Percentiles rank a stretch among this genome's conserved stretches.
Evolutionary conservation across 2,113 vertebrate species (phyloP).

Genomic region (Dolichallabes microphthalmus): DNA sequence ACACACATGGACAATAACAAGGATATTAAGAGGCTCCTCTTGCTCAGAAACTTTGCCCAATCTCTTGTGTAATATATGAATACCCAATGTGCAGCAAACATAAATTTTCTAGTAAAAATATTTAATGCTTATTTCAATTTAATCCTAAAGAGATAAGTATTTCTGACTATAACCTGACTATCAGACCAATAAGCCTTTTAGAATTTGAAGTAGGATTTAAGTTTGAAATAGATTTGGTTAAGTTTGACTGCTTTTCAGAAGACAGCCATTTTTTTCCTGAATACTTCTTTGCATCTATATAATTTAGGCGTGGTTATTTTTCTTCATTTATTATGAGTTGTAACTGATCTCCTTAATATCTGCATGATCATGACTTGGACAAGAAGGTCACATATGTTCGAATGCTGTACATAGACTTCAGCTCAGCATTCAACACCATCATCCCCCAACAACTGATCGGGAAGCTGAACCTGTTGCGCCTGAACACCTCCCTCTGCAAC

Average conservation of each 20-base stretch:
- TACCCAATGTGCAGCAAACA: neutral
- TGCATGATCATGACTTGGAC: conserved; percentile 31
- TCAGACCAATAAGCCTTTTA: neutral
- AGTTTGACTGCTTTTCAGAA: neutral
- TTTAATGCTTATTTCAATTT: neutral
- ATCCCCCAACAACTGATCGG: no score
- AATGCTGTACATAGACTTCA: no score
- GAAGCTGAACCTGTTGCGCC: no score
- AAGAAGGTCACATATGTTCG: no score
- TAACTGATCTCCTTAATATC: neutral
- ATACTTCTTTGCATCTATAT: neutral
- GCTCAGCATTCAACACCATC: no score
- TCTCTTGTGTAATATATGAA: neutral
- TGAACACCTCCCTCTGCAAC: no score
- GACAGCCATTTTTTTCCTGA: neutral
- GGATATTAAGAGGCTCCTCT: conserved; percentile 34
- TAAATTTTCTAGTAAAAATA: neutral
- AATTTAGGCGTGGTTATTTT: neutral
- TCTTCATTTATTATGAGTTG: neutral
- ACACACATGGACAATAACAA: conserved; percentile 36
- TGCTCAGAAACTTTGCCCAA: conserved; percentile 7
- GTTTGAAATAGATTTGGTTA: neutral
- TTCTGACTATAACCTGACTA: neutral
- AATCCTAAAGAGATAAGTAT: neutral
- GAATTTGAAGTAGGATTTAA: neutral